Evolutionary conservation across 2,113 vertebrate species (phyloP).

Genomic region (Channa argus): DNA sequence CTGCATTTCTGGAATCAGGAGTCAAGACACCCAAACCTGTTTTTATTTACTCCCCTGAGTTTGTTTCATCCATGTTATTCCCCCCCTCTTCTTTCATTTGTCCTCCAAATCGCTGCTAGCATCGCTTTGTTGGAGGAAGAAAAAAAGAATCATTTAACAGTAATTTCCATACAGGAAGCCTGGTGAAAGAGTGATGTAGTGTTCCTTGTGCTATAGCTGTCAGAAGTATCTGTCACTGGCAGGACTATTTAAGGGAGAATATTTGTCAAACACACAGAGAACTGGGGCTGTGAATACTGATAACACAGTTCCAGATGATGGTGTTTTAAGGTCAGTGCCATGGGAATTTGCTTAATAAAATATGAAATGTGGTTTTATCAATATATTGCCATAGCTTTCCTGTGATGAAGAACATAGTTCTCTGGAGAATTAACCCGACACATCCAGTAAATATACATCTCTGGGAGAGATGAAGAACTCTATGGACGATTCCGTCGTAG

Average conservation of each 20-base stretch:
- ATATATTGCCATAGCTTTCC: neutral
- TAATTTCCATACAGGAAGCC: slow-evolving; percentile 59
- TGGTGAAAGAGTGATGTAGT: slow-evolving; percentile 60
- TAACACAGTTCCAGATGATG: slow-evolving; percentile 24
- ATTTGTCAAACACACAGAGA: slow-evolving; percentile 54
- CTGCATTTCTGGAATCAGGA: slow-evolving; percentile 5
- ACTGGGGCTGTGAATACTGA: slow-evolving; percentile 24
- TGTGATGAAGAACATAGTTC: neutral
- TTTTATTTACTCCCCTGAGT: slow-evolving; percentile 14
- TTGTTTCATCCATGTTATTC: slow-evolving; percentile 28
- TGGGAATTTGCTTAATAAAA: slow-evolving; percentile 11
- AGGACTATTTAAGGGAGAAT: slow-evolving; percentile 54
- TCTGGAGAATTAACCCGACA: slow-evolving; percentile 16
- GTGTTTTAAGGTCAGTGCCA: slow-evolving; percentile 30
- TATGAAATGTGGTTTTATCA: slow-evolving; percentile 5
- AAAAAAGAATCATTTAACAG: slow-evolving; percentile 54
- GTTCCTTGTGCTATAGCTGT: slow-evolving; percentile 30
- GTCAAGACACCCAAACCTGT: neutral
- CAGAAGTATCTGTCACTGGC: slow-evolving; percentile 64
- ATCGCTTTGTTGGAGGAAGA: slow-evolving; percentile 11
- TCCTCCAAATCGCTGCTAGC: slow-evolving; percentile 17
- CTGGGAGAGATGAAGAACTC: slow-evolving; percentile 22
- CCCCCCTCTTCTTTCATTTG: slow-evolving; percentile 14
- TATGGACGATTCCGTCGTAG: slow-evolving; percentile 22
- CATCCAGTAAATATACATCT: slow-evolving; percentile 19